A percentile compares a stretch with the other conserved stretches of the same genome.
phyloP scores from a whole-genome alignment of 2,113 vertebrate genomes.

The Neolamprologus sp. region DNA sequence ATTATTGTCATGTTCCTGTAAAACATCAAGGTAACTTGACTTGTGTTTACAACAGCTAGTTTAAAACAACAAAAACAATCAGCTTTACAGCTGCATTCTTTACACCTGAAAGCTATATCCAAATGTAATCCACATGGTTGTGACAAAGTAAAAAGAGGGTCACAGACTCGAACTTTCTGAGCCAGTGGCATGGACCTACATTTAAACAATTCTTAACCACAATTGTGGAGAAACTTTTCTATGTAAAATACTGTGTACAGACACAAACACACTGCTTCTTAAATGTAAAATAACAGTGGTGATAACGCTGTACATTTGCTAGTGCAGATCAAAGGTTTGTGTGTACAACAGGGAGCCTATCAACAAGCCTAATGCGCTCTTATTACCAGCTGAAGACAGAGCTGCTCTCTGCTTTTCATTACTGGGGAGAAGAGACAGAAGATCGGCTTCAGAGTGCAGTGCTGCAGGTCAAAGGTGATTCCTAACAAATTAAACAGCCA shows the following conservation, averaged over 20 bases:
- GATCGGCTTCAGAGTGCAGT: constrained; percentile 4
- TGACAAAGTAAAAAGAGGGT: background rate
- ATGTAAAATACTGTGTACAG: background rate
- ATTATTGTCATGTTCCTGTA: background rate
- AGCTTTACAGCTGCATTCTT: background rate
- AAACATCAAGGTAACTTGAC: background rate
- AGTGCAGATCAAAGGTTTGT: constrained; percentile 36
- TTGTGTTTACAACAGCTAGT: background rate
- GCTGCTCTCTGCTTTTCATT: constrained; percentile 50
- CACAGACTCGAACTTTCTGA: background rate
- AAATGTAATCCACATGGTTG: background rate
- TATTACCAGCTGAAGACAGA: constrained; percentile 65
- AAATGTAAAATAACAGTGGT: background rate
- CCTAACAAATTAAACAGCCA: constrained; percentile 1
- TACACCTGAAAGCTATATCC: background rate
- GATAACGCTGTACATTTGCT: background rate
- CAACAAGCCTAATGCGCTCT: constrained; percentile 35
- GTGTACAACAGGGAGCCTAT: constrained; percentile 34
- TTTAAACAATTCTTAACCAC: background rate
- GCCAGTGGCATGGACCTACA: background rate
- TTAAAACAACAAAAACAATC: too few relatives aligned
- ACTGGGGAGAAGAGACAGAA: constrained; percentile 30
- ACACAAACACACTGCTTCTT: background rate
- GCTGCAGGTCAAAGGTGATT: constrained; percentile 32
- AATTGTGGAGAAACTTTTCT: background rate